These are phyloP conservation scores for Therioaphis trifolii DNA, from an alignment of 2,888 invertebrate genomes.

Conservation along the genomic window DNA sequence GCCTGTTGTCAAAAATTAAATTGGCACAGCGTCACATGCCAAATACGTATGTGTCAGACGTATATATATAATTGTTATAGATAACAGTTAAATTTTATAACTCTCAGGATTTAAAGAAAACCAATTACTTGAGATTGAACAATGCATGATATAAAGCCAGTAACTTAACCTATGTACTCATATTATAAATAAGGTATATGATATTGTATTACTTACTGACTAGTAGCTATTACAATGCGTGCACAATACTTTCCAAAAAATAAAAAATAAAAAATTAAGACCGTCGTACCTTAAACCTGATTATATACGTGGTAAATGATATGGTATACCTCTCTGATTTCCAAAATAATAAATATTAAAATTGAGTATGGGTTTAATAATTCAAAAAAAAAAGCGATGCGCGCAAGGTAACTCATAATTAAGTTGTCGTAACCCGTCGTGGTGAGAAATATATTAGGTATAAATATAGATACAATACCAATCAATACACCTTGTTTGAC, in stretches of 20 bases:
- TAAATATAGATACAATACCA: not conserved
- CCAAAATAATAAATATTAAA: too few species aligned
- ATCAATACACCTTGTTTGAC: conserved; percentile 37
- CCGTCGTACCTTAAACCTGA: not conserved
- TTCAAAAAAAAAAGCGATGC: not conserved
- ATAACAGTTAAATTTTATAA: conserved; percentile 28
- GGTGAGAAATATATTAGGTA: not conserved
- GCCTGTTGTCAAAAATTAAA: conserved; percentile 53
- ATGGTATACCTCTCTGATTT: too few species aligned
- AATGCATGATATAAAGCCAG: not conserved
- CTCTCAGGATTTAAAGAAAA: not conserved
- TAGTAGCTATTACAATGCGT: not conserved
- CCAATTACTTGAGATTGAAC: not conserved
- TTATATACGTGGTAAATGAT: not conserved
- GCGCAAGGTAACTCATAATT: not conserved
- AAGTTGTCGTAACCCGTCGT: not conserved
- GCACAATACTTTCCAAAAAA: not conserved
- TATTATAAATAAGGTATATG: not conserved
- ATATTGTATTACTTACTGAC: not conserved
- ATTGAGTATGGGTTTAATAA: not conserved
- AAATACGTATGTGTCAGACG: conserved; percentile 8
- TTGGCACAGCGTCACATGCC: conserved; percentile 43
- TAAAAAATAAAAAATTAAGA: not conserved
- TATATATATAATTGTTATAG: conserved; percentile 12
- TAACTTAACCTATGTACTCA: not conserved